Percentiles rank a stretch among this genome's conserved stretches.
Conservation (phyloP, 1,140 invertebrate genomes). For the Choristoneura fumiferana region DNA sequence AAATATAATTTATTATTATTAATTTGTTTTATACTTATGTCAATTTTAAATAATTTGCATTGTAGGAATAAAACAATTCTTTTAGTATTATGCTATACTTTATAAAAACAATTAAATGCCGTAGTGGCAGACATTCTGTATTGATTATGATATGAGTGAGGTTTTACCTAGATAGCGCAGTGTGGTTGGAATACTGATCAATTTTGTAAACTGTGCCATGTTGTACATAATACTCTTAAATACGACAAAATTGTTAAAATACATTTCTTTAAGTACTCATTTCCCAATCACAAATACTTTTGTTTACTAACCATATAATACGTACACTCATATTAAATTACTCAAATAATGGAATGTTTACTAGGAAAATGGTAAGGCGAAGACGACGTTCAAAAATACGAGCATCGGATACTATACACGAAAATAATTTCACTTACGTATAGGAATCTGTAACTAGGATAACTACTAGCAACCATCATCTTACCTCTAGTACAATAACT, state of each 20-base stretch:
- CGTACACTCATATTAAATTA: slow-evolving; percentile 28
- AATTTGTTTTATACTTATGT: slow-evolving; percentile 1
- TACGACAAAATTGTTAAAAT: slow-evolving; percentile 1
- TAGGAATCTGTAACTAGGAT: slow-evolving; percentile 37
- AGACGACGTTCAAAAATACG: slow-evolving; percentile 31
- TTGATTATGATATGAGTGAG: not conserved
- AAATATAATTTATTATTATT: slow-evolving; percentile 2
- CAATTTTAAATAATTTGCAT: slow-evolving; percentile 8
- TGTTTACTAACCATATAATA: slow-evolving; percentile 26
- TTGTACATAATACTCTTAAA: slow-evolving; percentile 19
- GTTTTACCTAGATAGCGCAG: not conserved
- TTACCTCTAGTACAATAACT: slow-evolving; percentile 43
- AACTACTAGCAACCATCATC: slow-evolving; percentile 47
- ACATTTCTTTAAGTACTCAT: slow-evolving; percentile 15
- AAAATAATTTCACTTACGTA: slow-evolving; percentile 33
- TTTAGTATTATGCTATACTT: not conserved
- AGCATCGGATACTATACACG: slow-evolving; percentile 36
- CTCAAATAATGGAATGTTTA: slow-evolving; percentile 47
- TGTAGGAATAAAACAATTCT: not conserved
- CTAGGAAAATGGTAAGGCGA: slow-evolving; percentile 37
- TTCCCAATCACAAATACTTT: slow-evolving; percentile 24
- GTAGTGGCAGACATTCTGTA: not conserved
- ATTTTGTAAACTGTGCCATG: slow-evolving; percentile 1
- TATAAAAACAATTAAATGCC: not conserved
- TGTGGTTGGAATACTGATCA: slow-evolving; percentile 9